Percentiles rank a stretch among this genome's conserved stretches.
Evolutionary conservation across 1,140 invertebrate genomes (phyloP).

Genomic region (Doryteuthis pealeii): DNA sequence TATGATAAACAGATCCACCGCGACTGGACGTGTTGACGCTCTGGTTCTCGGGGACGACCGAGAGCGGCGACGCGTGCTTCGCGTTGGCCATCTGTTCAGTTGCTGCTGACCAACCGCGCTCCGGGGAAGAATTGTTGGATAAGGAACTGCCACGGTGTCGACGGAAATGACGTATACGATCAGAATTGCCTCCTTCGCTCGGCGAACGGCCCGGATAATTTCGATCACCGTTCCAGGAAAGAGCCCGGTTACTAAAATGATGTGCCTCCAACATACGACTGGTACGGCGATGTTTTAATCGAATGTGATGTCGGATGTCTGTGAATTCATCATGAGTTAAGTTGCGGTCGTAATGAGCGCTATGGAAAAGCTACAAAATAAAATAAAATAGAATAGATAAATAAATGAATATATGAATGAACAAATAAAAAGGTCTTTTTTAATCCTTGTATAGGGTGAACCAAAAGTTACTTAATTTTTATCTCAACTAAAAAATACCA

Average conservation of each 20-base stretch:
- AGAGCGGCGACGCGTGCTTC: neutral
- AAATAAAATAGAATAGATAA: neutral
- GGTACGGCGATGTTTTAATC: neutral
- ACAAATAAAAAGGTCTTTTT: neutral
- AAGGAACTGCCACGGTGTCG: neutral
- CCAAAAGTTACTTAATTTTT: too few species aligned
- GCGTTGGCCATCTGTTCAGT: neutral
- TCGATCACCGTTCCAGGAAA: neutral
- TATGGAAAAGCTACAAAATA: neutral
- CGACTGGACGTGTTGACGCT: neutral
- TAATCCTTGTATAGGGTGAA: neutral
- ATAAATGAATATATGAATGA: too few species aligned
- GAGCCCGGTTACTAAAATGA: neutral
- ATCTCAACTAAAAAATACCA: too few species aligned
- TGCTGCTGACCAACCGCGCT: neutral
- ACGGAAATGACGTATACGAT: neutral
- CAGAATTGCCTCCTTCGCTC: neutral
- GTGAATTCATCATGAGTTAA: neutral
- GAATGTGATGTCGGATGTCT: conserved; percentile 1
- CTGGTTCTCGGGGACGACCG: neutral
- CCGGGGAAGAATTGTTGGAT: neutral
- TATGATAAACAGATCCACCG: neutral
- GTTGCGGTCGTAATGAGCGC: neutral
- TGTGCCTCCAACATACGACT: neutral
- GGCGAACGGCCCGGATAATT: neutral